Evolutionary conservation across 2,113 vertebrate species (phyloP), one percentile per base, ranked within the genome.

Genomic region (Tauraco erythrolophus): DNA sequence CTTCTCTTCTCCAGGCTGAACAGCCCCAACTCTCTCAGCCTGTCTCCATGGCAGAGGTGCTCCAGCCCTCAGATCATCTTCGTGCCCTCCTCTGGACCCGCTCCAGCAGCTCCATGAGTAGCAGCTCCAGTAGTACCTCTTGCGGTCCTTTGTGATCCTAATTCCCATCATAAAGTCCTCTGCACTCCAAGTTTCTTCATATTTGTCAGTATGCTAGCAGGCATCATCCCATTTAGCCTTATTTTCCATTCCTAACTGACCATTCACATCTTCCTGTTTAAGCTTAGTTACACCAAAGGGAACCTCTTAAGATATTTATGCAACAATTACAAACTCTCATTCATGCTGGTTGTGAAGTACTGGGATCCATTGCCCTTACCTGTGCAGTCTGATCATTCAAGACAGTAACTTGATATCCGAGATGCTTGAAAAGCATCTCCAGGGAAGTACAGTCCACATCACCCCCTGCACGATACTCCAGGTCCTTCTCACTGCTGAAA

Each of bases 401-500:
- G 33, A 99, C 95, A 14, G 95, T 97, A 56, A 99, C 98, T 25
- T 30, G 53, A 86, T 99, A 99, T 35, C 99, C 99, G 79, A 99
- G 97, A 35, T 98, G 98, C n/a, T 97, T 98, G 88, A 99, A 99
- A 43, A 99, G 98, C 88, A 96, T 96, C 69, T 98, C 97, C 23
- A 99, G 98, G 22, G 98, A 98, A 84, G 96, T 97, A 19, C 98
- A 98, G 87, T 99, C 99, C 94, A 99, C 99, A 28, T 99, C 98
- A 5, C 99, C 99, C 12, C 99, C 99, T 11, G 99, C 96, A 11
- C 99, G 99, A 25, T 98, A 98, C 54, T 99, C 99, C 85, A 99
- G 97, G 35, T 99, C 99, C 28, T 98, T 98, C 70, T 98, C 95
- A 3, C 97, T 93, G 58, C 98, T 98, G 97, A 99, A 99, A 61